These are phyloP conservation scores for Hydractinia echinata DNA, from an alignment of 30 jellyfish, hydroid and myxozoan species.

Conservation along the genomic window DNA sequence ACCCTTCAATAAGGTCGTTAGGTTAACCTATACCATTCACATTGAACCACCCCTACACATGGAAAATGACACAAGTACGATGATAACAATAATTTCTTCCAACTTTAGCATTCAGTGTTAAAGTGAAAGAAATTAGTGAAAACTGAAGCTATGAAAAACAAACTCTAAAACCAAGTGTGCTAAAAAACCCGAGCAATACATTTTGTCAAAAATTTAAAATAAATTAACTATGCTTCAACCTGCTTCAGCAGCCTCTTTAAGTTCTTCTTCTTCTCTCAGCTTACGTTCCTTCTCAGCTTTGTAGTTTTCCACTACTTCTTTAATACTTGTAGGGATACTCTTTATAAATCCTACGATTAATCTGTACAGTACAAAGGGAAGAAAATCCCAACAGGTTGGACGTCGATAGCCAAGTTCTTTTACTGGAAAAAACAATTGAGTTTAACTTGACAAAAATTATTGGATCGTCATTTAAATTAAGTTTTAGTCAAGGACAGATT, in stretches of 20 bases:
- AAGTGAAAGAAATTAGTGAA: too few species aligned
- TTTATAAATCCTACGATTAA: constrained; percentile 31
- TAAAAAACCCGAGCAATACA: too few species aligned
- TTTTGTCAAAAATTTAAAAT: too few species aligned
- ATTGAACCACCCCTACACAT: too few species aligned
- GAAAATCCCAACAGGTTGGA: constrained; percentile 56
- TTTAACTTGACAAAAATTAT: neutral
- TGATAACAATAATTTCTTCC: too few species aligned
- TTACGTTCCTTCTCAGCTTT: constrained; percentile 45
- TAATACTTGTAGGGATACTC: constrained; percentile 50
- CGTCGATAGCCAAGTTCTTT: constrained; percentile 68
- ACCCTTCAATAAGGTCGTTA: too few species aligned
- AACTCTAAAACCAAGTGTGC: too few species aligned
- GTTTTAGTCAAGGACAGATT: neutral
- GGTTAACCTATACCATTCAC: too few species aligned
- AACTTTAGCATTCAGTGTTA: too few species aligned
- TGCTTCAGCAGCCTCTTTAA: constrained; percentile 38
- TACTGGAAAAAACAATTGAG: constrained; percentile 29
- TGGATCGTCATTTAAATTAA: neutral
- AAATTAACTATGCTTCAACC: constrained; percentile 5
- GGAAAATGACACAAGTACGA: too few species aligned
- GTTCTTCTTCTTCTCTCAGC: constrained; percentile 54
- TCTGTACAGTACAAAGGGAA: constrained; percentile 70
- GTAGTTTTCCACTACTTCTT: constrained; percentile 28
- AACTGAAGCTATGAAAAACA: too few species aligned